These are phyloP conservation scores for Blastomussa wellsi DNA, from an alignment of 92 coral and sea anemone genomes.

Conservation along the genomic window DNA sequence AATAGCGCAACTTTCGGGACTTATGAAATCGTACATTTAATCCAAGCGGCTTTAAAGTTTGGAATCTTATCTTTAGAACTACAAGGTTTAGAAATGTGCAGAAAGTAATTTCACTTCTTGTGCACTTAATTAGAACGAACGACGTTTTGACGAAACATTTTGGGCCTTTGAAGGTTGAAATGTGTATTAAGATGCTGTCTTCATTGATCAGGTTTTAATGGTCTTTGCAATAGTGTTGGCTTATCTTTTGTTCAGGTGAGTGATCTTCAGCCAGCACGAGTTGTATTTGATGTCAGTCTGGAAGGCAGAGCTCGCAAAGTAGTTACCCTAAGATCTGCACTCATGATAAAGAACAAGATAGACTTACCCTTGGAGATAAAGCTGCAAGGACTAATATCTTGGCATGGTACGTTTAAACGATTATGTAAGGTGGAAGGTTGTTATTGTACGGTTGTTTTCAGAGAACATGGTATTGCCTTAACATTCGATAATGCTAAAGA, in stretches of 20 bases:
- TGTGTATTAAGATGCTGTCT: no score
- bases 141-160: background rate
- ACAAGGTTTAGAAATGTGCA: no score
- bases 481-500: background rate
- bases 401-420: constrained; percentile 52
- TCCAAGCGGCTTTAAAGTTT: no score
- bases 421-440: background rate
- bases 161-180: no score
- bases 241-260: constrained; percentile 56
- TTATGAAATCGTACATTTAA: no score
- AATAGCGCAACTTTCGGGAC: no score
- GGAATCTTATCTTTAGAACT: no score
- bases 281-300: constrained; percentile 91
- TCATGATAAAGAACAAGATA: constrained; percentile 81
- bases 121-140: no score
- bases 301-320: constrained; percentile 97
- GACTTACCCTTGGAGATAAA: constrained; percentile 81
- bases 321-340: constrained; percentile 91
- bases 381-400: constrained; percentile 72
- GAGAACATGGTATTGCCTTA: background rate
- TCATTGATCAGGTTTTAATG: background rate
- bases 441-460: background rate
- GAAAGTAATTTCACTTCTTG: no score
- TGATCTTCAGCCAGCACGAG: constrained; percentile 83
- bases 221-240: background rate